Conservation (phyloP, 2,797 vertebrate species). For the Tauraco hartlaubi region DNA sequence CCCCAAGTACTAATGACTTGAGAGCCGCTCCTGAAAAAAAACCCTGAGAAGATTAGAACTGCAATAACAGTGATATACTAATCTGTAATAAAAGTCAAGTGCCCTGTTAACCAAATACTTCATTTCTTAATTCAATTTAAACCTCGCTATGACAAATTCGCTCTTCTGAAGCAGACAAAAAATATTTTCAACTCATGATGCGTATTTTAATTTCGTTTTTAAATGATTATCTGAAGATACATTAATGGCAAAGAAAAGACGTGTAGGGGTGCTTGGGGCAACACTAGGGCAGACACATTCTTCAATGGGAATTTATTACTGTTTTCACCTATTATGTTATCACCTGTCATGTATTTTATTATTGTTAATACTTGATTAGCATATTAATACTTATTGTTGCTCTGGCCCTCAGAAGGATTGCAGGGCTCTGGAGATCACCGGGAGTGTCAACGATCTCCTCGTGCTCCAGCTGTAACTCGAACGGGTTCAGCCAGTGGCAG, state of each 20-base stretch:
- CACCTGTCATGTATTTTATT: neutral
- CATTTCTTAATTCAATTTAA: constrained; percentile 2
- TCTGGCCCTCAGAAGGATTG: neutral
- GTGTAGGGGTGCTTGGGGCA: neutral
- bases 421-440: neutral
- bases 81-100: neutral
- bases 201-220: neutral
- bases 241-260: neutral
- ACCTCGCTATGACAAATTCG: neutral
- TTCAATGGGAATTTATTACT: neutral
- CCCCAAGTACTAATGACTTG: neutral
- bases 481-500: neutral
- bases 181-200: neutral
- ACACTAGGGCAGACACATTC: neutral
- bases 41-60: neutral
- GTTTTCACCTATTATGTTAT: neutral
- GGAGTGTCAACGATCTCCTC: neutral
- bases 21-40: neutral
- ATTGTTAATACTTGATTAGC: neutral
- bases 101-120: constrained; percentile 17
- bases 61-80: neutral
- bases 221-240: neutral
- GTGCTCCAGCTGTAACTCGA: neutral
- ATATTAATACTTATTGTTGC: neutral
- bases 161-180: neutral